phyloP scores from a whole-genome alignment of 2,888 invertebrate species.

The Eupsilia transversa region DNA sequence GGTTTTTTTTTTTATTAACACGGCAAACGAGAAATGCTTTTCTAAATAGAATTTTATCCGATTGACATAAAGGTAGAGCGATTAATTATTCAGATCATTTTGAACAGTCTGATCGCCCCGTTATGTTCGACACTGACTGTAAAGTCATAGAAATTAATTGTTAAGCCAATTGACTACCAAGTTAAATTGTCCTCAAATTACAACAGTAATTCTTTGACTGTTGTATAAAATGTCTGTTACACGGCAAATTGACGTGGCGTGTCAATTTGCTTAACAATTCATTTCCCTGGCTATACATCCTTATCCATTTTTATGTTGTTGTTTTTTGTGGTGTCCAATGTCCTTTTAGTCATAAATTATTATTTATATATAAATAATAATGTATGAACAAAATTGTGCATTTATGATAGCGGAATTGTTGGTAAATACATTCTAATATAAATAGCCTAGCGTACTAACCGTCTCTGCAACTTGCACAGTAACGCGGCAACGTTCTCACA shows the following conservation, averaged over 20 bases:
- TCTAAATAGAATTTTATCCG: not conserved
- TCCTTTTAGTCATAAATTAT: no score
- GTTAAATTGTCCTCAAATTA: not conserved
- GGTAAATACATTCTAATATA: not conserved
- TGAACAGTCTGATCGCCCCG: not conserved
- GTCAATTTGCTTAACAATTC: not conserved
- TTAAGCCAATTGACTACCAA: not conserved
- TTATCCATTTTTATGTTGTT: no score
- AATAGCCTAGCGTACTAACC: constrained; percentile 53
- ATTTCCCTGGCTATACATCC: not conserved
- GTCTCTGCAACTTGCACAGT: constrained; percentile 91
- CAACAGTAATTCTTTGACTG: not conserved
- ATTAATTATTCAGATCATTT: not conserved
- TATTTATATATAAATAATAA: no score
- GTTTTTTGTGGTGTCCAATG: no score
- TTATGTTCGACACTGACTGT: not conserved
- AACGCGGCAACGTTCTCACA: constrained; percentile 97
- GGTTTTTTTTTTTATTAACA: not conserved
- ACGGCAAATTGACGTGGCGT: not conserved
- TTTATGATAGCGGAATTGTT: not conserved
- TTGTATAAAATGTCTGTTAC: not conserved
- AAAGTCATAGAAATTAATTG: not conserved
- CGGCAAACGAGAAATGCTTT: not conserved
- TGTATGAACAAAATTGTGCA: not conserved
- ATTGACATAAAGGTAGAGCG: no score